Percentiles rank a stretch among this genome's conserved stretches.
Conservation (phyloP, 1,140 invertebrate genomes). For the Nephotettix cincticeps region DNA sequence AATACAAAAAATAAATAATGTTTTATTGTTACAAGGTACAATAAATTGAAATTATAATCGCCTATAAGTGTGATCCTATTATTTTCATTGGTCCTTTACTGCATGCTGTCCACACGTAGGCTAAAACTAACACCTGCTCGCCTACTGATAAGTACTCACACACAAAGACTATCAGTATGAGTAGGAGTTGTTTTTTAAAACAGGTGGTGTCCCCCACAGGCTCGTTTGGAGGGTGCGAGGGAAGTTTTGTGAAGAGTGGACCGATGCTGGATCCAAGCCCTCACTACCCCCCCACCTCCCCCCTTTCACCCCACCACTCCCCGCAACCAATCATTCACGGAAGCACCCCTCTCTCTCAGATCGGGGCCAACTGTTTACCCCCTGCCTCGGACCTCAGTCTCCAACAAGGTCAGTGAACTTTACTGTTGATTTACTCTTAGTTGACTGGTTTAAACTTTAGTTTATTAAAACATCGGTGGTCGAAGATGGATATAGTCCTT, state of each 20-base stretch:
- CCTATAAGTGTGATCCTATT: too few species aligned
- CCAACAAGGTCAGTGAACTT: slow-evolving; percentile 52
- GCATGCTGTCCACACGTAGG: too few species aligned
- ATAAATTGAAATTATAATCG: too few species aligned
- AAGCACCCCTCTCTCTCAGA: slow-evolving; percentile 82
- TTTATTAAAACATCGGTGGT: slow-evolving; percentile 24
- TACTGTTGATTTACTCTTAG: too few species aligned
- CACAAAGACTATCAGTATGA: slow-evolving; percentile 17
- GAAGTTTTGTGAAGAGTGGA: slow-evolving; percentile 25
- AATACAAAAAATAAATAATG: too few species aligned
- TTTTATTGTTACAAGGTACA: too few species aligned
- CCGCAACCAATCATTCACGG: slow-evolving; percentile 66
- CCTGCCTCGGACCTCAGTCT: slow-evolving; percentile 53
- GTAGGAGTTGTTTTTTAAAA: slow-evolving; percentile 36
- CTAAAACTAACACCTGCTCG: too few species aligned
- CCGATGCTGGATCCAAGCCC: slow-evolving; percentile 35
- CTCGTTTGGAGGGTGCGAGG: slow-evolving; percentile 48
- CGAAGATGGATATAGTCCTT: too few species aligned
- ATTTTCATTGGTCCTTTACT: too few species aligned
- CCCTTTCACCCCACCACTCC: slow-evolving; percentile 24
- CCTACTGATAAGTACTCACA: too few species aligned
- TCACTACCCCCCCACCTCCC: slow-evolving; percentile 29
- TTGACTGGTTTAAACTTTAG: too few species aligned
- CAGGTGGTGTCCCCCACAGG: slow-evolving; percentile 61
- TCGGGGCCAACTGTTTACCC: slow-evolving; percentile 63